Conservation (phyloP, 2,888 invertebrate genomes). For the Deilephila porcellus region DNA sequence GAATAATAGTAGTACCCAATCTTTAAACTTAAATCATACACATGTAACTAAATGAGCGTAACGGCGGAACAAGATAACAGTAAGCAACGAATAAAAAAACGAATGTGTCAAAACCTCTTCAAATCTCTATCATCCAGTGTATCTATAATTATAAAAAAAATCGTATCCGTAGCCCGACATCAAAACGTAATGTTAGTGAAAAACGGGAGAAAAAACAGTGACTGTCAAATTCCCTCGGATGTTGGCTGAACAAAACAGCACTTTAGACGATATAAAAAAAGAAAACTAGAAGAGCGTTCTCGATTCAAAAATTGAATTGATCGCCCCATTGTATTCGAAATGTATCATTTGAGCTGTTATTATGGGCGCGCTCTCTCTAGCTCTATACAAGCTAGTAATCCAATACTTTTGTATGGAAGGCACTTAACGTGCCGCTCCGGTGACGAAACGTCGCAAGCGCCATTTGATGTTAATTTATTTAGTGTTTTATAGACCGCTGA, state of each 20-base stretch:
- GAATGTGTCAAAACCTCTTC: conserved; percentile 22
- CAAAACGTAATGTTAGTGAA: conserved; percentile 70
- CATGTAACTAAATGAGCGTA: neutral
- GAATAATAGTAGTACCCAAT: neutral
- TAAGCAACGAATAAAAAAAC: neutral
- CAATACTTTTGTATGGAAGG: conserved; percentile 84
- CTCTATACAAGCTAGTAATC: conserved; percentile 81
- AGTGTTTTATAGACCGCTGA: conserved; percentile 55
- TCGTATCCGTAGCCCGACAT: conserved; percentile 65
- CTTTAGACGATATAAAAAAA: conserved; percentile 80
- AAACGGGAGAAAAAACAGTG: conserved; percentile 81
- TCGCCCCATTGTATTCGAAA: conserved; percentile 85
- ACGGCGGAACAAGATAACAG: conserved; percentile 5
- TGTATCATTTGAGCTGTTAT: conserved; percentile 85
- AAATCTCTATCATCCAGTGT: conserved; percentile 23
- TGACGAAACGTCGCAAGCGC: conserved; percentile 69
- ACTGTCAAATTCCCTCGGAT: conserved; percentile 83
- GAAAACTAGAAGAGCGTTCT: conserved; percentile 83
- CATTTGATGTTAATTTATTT: conserved; percentile 64
- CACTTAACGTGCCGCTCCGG: conserved; percentile 74
- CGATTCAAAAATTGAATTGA: conserved; percentile 85
- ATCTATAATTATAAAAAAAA: conserved; percentile 31
- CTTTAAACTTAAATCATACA: neutral
- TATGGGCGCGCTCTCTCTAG: conserved; percentile 80
- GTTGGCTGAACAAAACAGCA: conserved; percentile 84